Evolutionary conservation across 2,888 invertebrate genomes (phyloP).

Genomic region (Folsomia manolachei): DNA sequence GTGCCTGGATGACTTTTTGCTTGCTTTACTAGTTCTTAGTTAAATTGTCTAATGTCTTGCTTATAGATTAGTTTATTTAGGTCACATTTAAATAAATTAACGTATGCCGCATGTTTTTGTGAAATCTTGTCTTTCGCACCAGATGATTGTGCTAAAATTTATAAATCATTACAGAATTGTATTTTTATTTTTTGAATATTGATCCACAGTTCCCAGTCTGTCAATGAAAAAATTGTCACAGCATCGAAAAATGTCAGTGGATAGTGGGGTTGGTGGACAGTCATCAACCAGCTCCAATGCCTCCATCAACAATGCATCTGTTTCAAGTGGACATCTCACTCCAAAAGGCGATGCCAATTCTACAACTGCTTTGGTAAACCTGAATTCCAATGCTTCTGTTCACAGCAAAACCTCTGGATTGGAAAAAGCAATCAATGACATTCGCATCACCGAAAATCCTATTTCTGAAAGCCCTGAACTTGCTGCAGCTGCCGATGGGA

Average conservation of each 20-base stretch:
- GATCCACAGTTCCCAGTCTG: slow-evolving; percentile 47
- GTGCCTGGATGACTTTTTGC: no score
- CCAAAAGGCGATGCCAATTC: slow-evolving; percentile 41
- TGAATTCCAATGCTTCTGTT: slow-evolving; percentile 28
- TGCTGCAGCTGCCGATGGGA: background rate
- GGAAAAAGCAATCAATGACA: slow-evolving; percentile 49
- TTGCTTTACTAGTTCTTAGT: no score
- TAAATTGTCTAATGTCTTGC: no score
- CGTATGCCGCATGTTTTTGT: background rate
- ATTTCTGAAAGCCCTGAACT: slow-evolving; percentile 48
- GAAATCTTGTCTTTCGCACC: background rate
- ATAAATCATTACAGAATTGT: no score
- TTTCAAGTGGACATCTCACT: slow-evolving; percentile 43
- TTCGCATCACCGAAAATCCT: slow-evolving; percentile 50
- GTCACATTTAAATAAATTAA: no score
- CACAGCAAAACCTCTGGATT: slow-evolving; percentile 23
- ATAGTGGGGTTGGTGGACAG: slow-evolving; percentile 50
- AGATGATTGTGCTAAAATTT: no score
- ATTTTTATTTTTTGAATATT: no score
- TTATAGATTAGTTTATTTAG: no score
- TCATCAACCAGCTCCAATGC: slow-evolving; percentile 47
- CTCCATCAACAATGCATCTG: slow-evolving; percentile 38
- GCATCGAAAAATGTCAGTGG: slow-evolving; percentile 49
- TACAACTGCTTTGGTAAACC: slow-evolving; percentile 41
- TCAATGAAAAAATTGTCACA: slow-evolving; percentile 46